Conservation (phyloP, 2,113 vertebrate genomes). For the Echinops telfairi region DNA sequence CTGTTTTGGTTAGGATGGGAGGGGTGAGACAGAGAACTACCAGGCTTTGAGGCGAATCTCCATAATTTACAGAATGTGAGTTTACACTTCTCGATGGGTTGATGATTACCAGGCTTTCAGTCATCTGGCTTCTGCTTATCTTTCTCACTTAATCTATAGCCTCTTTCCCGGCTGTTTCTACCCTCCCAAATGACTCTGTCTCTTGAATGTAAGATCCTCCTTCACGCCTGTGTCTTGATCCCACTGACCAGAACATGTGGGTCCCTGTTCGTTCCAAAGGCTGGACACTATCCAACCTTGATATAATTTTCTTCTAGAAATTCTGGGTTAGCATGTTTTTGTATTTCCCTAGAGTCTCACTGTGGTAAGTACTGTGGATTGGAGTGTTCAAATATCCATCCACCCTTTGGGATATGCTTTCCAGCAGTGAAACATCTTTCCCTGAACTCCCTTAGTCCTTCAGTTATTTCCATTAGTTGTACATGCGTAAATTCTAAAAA, state of each 20-base stretch:
- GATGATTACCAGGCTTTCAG: conserved; percentile 3
- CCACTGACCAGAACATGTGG: not conserved
- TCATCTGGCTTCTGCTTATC: conserved; percentile 14
- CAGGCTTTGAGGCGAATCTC: conserved; percentile 35
- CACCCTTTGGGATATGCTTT: not conserved
- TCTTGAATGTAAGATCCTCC: not conserved
- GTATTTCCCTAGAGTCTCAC: not conserved
- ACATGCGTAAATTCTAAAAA: not conserved
- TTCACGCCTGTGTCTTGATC: not conserved
- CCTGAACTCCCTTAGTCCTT: not conserved
- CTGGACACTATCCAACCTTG: not conserved
- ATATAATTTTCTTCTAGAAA: not conserved
- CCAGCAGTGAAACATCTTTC: not conserved
- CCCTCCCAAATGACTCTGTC: not conserved
- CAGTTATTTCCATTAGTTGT: not conserved
- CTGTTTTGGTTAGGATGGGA: not conserved
- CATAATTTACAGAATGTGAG: conserved; percentile 30
- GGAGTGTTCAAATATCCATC: not conserved
- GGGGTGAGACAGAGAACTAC: not conserved
- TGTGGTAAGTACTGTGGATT: not conserved
- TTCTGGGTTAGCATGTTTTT: not conserved
- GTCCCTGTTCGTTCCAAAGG: not conserved
- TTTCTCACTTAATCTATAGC: not conserved
- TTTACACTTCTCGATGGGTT: conserved; percentile 46
- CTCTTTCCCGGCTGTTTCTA: not conserved